Percentiles rank a stretch among this genome's conserved stretches.
phyloP scores from a whole-genome alignment of 2,888 invertebrate genomes.

The Autographa gamma region DNA sequence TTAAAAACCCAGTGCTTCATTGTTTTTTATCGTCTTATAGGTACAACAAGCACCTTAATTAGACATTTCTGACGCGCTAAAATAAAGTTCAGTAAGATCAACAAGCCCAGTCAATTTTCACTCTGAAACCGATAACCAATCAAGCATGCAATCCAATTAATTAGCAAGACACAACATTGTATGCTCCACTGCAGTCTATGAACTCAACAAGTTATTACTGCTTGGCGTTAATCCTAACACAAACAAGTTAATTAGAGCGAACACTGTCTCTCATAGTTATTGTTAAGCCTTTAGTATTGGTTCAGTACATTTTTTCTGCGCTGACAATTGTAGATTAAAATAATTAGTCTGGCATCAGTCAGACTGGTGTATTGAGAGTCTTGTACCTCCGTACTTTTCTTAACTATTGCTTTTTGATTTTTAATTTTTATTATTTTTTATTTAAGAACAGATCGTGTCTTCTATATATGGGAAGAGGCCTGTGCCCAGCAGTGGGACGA shows the following conservation, averaged over 20 bases:
- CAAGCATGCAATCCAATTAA: slow-evolving; percentile 17
- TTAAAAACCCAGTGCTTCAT: too few species aligned
- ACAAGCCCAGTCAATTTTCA: neutral
- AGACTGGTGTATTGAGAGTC: too few species aligned
- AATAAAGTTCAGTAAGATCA: too few species aligned
- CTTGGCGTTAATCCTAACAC: neutral
- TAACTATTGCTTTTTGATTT: too few species aligned
- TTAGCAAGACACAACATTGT: slow-evolving; percentile 16
- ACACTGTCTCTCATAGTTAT: neutral
- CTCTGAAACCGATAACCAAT: neutral
- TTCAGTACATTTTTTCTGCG: neutral
- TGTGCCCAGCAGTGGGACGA: too few species aligned
- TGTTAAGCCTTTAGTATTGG: neutral
- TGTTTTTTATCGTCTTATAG: too few species aligned
- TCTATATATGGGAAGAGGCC: too few species aligned
- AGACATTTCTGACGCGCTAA: too few species aligned
- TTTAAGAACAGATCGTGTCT: too few species aligned
- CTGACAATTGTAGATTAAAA: neutral
- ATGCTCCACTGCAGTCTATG: slow-evolving; percentile 21
- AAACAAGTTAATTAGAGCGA: slow-evolving; percentile 1
- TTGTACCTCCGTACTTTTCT: too few species aligned
- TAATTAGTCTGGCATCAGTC: neutral
- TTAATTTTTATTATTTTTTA: too few species aligned
- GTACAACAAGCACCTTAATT: too few species aligned
- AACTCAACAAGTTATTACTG: slow-evolving; percentile 19